Percentiles rank a stretch among this genome's conserved stretches.
These are phyloP conservation scores for Leptopilina drosophilae DNA, from an alignment of 2,888 invertebrate species.

Conservation along the genomic window DNA sequence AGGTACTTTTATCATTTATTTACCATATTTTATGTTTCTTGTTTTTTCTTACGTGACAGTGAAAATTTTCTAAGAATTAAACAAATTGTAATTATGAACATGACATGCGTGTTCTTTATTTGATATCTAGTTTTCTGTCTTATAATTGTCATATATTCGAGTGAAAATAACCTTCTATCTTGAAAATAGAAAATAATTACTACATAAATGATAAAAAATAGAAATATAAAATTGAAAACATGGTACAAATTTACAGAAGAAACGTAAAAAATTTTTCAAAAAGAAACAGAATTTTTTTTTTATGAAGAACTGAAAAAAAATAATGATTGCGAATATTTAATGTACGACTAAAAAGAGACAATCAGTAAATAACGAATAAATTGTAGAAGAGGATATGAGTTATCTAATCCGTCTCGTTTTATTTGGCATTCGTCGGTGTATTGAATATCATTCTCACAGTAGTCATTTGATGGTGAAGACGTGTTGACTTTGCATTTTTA, in stretches of 20 bases:
- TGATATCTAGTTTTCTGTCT: background rate
- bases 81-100: background rate
- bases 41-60: no score
- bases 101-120: background rate
- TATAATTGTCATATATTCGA: background rate
- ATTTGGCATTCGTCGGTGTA: background rate
- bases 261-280: background rate
- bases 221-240: background rate
- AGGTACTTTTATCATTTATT: no score
- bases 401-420: slow-evolving; percentile 10
- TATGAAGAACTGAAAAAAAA: background rate
- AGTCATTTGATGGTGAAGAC: background rate
- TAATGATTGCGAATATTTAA: background rate
- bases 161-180: background rate
- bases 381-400: slow-evolving; percentile 6
- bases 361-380: background rate
- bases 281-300: background rate
- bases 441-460: slow-evolving; percentile 5
- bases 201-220: background rate
- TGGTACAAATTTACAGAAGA: no score
- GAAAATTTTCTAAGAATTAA: background rate
- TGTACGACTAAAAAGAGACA: background rate
- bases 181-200: background rate
- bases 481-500: background rate
- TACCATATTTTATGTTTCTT: no score